These are phyloP conservation scores for Empidonax alnorum DNA, from an alignment of 2,113 vertebrate species.

Conservation along the genomic window DNA sequence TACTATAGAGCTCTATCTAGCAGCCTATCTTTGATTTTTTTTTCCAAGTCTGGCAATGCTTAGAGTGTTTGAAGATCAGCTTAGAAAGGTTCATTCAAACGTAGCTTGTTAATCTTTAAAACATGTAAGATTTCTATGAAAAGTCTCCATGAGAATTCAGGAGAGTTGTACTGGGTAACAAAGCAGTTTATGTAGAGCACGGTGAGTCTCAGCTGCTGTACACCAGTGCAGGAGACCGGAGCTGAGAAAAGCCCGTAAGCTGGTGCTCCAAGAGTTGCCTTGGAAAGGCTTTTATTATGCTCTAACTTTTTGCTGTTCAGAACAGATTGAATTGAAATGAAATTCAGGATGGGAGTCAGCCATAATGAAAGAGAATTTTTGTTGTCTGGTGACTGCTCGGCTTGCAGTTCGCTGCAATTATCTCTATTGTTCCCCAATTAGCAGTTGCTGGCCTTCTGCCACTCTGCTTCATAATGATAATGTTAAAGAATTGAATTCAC, in stretches of 20 bases:
- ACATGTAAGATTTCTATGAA: neutral
- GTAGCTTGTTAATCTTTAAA: neutral
- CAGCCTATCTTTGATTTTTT: neutral
- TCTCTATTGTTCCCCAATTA: conserved; percentile 13
- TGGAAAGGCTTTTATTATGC: neutral
- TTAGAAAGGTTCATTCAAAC: neutral
- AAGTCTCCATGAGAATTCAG: neutral
- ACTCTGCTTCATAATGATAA: neutral
- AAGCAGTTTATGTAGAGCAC: neutral
- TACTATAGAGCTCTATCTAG: neutral
- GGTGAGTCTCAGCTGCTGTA: neutral
- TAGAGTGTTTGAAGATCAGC: neutral
- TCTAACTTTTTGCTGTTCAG: neutral
- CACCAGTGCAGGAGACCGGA: neutral
- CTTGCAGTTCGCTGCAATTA: conserved; percentile 21
- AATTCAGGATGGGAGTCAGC: conserved; percentile 35
- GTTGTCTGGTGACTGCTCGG: conserved; percentile 19
- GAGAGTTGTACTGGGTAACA: neutral
- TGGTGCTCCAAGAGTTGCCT: neutral
- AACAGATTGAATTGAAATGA: conserved; percentile 13
- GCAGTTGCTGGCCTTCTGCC: neutral
- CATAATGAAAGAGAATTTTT: conserved; percentile 13
- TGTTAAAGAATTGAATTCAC: neutral
- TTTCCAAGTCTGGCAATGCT: neutral
- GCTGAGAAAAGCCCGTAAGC: neutral